Evolutionary conservation across 2,113 vertebrate genomes (phyloP), one percentile per base, ranked within the genome.

Genomic region (Tachysurus vachellii): DNA sequence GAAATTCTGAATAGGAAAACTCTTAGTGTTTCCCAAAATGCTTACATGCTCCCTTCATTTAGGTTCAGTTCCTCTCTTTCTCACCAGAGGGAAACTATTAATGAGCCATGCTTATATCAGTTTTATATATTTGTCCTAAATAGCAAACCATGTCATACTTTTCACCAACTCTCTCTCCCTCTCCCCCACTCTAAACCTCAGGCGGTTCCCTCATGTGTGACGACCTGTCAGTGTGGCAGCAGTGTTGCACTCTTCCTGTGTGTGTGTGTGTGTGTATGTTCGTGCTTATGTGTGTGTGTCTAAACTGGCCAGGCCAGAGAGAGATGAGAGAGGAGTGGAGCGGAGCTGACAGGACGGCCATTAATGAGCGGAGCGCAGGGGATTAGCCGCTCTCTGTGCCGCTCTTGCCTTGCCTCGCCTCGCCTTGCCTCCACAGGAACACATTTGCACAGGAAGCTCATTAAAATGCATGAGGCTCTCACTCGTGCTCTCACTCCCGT

Each of bases 381-480:
- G 91, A 95, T 95, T 95, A 95, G 93, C 92, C 93, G 93, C 92
- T 91, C 92, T 90, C 92, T 91, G 92, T 93, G 92, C 89, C 82
- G 77, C 80, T 94, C 94, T 93, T 93, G 94, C 95, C 91, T 94
- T 89, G 92, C 94, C 94, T 94, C 85, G 88, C 85, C 85, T 88
- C 87, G 87, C 85, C 79, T 82, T 68, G 57, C 84, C 93, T 93
- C 94, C 91, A 92, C 94, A 93, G 94, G 94, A 95, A 94, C 94
- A 94, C 94, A 95, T 96, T 95, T 95, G 94, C 94, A 95, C 94
- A 95, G 94, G 95, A 96, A 95, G 94, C 95, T 95, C 95, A 96
- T 96, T 95, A 95, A 96, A 96, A 96, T 96, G 95, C 93, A 95
- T 96, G 95, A 95, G 94, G 92, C 94, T 95, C 93, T 93, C 93